phyloP scores from a whole-genome alignment of 2,888 invertebrate genomes.

The Aporophyla lueneburgensis region DNA sequence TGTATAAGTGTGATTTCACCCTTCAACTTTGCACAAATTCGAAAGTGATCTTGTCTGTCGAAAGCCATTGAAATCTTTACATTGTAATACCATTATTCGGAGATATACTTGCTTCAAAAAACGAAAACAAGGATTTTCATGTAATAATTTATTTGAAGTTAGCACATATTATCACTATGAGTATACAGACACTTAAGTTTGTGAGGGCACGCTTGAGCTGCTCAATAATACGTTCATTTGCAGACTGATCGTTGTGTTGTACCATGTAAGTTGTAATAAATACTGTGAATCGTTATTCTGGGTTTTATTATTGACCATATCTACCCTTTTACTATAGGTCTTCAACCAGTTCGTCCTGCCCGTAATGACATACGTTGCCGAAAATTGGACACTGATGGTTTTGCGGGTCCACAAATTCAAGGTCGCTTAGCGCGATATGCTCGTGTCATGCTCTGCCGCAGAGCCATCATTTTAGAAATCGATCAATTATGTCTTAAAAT shows the following conservation, averaged over 20 bases:
- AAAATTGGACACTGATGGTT: no score
- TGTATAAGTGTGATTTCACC: no score
- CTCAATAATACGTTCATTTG: constrained; percentile 34
- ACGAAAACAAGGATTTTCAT: not conserved
- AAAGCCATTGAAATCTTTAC: no score
- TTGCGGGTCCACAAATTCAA: no score
- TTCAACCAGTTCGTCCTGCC: no score
- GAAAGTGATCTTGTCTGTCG: no score
- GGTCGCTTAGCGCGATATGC: no score
- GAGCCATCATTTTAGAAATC: no score
- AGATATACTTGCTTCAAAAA: not conserved
- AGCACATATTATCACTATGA: not conserved
- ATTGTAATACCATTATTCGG: not conserved
- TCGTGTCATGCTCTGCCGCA: no score
- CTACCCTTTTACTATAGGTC: not conserved
- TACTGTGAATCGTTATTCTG: constrained; percentile 51
- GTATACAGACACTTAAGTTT: constrained; percentile 12
- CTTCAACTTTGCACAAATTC: no score
- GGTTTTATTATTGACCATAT: constrained; percentile 7
- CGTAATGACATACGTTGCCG: no score
- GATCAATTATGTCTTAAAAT: no score
- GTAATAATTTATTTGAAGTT: not conserved
- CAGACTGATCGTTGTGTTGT: constrained; percentile 50
- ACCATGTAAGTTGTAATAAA: constrained; percentile 57
- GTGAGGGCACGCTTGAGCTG: constrained; percentile 8